Evolutionary conservation across 2,113 vertebrate genomes (phyloP).

Genomic region (Siphamia tubifer): DNA sequence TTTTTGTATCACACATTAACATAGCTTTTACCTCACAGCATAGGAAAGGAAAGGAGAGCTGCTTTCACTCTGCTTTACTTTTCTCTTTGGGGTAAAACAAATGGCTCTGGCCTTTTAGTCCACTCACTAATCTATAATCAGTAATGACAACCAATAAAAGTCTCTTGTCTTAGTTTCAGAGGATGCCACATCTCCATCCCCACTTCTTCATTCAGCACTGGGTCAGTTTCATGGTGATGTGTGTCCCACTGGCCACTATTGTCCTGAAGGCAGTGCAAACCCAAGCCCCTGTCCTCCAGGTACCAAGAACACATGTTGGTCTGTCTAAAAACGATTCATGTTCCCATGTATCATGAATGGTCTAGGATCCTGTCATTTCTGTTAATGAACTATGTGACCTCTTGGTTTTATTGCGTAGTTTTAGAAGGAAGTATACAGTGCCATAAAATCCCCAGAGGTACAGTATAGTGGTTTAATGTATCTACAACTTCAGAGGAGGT

Average conservation of each 20-base stretch:
- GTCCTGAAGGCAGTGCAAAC: constrained; percentile 75
- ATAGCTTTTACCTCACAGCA: constrained; percentile 12
- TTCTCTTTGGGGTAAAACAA: constrained; percentile 5
- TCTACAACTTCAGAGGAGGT: constrained; percentile 16
- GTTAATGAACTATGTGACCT: not conserved
- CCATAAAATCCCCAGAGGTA: constrained; percentile 12
- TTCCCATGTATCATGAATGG: not conserved
- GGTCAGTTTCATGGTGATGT: constrained; percentile 69
- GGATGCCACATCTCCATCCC: constrained; percentile 26
- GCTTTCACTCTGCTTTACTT: not conserved
- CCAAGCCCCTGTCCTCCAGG: constrained; percentile 81
- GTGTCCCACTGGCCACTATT: constrained; percentile 82
- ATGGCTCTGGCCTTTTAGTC: constrained; percentile 34
- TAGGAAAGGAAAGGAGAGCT: not conserved
- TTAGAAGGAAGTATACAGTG: not conserved
- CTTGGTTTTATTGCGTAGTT: constrained; percentile 11
- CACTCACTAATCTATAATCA: constrained; percentile 23
- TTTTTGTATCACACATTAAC: constrained; percentile 18
- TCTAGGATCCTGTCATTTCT: not conserved
- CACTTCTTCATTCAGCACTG: constrained; percentile 13
- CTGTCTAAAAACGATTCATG: not conserved
- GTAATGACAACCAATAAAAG: constrained; percentile 48
- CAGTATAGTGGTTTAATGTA: constrained; percentile 24
- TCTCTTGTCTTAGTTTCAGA: constrained; percentile 76
- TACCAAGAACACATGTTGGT: constrained; percentile 27